These are phyloP conservation scores for Amiota mariae DNA, from an alignment of 2,888 invertebrate species.

Conservation along the genomic window DNA sequence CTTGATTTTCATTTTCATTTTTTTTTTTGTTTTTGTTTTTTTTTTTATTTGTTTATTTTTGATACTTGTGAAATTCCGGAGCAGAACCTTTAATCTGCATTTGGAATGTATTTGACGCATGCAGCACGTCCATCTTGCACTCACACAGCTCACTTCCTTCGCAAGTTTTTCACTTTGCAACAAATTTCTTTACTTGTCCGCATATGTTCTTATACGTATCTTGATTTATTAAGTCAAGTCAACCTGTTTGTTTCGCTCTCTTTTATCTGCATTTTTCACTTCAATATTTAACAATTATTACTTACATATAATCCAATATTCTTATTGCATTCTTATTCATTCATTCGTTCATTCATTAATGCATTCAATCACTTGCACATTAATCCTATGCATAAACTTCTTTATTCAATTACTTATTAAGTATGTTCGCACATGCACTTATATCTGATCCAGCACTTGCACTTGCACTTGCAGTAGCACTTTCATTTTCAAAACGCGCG, in stretches of 20 bases:
- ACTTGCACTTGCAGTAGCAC: neutral
- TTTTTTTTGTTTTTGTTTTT: neutral
- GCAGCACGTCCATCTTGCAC: conserved; percentile 27
- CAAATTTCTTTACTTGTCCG: conserved; percentile 1
- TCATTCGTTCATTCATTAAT: too few species aligned
- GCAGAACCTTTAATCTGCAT: neutral
- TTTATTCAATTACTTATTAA: neutral
- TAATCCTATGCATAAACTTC: neutral
- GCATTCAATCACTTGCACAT: too few species aligned
- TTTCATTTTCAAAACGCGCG: conserved; percentile 35
- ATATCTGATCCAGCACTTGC: neutral
- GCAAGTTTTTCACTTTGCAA: neutral
- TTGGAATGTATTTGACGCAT: conserved; percentile 24
- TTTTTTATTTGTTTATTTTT: neutral
- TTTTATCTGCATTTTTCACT: neutral
- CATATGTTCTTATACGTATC: neutral
- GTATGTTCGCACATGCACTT: neutral
- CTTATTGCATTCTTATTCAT: too few species aligned
- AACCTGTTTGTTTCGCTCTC: neutral
- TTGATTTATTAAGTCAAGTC: neutral
- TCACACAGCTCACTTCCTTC: neutral
- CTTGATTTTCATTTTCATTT: neutral
- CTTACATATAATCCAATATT: too few species aligned
- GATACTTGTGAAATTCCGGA: neutral
- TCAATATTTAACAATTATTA: neutral